Conservation (phyloP, 1,140 invertebrate species). For the Drosophila leontia region DNA sequence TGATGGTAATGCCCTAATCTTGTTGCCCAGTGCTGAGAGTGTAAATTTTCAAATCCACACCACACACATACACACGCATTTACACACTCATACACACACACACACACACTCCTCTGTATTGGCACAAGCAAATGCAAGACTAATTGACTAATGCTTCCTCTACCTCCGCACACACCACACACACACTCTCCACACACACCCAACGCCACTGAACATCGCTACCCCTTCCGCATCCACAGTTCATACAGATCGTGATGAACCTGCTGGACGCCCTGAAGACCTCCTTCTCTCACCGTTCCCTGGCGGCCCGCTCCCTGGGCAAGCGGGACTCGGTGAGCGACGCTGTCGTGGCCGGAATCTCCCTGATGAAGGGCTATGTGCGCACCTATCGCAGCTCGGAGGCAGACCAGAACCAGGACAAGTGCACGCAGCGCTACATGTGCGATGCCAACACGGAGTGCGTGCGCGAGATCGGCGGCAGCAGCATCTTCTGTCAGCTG, state of each 20-base stretch:
- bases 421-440: conserved; percentile 92
- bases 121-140: conserved; percentile 71
- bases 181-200: conserved; percentile 37
- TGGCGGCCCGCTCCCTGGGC: conserved; percentile 92
- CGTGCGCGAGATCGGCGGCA: conserved; percentile 92
- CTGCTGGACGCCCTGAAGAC: conserved; percentile 95
- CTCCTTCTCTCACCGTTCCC: conserved; percentile 94
- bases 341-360: conserved; percentile 92
- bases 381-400: conserved; percentile 90
- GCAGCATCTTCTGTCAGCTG: conserved; percentile 95
- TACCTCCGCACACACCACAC: conserved; percentile 25
- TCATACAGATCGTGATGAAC: conserved; percentile 95
- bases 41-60: conserved; percentile 61
- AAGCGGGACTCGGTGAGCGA: conserved; percentile 94
- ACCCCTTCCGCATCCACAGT: conserved; percentile 88
- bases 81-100: conserved; percentile 33
- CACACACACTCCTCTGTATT: conserved; percentile 47
- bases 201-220: conserved; percentile 58
- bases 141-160: conserved; percentile 77
- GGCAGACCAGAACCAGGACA: conserved; percentile 87
- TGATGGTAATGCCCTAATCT: conserved; percentile 13
- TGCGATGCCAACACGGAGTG: conserved; percentile 96
- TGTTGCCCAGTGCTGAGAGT: conserved; percentile 62
- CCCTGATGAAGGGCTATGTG: conserved; percentile 95
- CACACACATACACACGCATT: conserved; percentile 37